Conservation (phyloP, 2,888 invertebrate species). For the Phymatocera aterrima region DNA sequence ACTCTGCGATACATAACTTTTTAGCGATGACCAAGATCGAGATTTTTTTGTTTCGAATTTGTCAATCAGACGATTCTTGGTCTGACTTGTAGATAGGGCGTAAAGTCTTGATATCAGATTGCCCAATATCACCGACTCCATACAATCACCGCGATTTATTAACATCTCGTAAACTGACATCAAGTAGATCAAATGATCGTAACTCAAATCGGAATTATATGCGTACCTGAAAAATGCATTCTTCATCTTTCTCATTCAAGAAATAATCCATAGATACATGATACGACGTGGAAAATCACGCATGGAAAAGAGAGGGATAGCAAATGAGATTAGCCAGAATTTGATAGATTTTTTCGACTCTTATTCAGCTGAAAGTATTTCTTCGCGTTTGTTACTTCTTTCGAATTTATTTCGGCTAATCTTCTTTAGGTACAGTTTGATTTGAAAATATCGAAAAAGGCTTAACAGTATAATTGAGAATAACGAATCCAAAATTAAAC, state of each 20-base stretch:
- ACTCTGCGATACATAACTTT: constrained; percentile 47
- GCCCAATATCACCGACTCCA: constrained; percentile 60
- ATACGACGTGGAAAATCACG: no score
- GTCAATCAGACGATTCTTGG: constrained; percentile 54
- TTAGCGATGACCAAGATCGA: constrained; percentile 50
- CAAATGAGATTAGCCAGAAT: no score
- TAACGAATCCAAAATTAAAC: not conserved
- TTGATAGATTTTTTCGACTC: no score
- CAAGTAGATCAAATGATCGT: constrained; percentile 62
- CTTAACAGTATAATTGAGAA: not conserved
- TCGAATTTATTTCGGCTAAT: no score
- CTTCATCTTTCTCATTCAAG: not conserved
- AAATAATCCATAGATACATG: no score
- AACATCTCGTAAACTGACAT: constrained; percentile 60
- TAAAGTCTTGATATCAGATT: constrained; percentile 65
- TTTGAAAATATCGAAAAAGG: not conserved
- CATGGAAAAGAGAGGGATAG: no score
- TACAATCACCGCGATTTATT: constrained; percentile 54
- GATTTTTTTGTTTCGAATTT: constrained; percentile 31
- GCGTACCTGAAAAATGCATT: constrained; percentile 33
- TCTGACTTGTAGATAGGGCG: constrained; percentile 59
- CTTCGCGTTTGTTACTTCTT: no score
- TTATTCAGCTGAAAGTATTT: no score
- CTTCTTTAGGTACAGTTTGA: no score
- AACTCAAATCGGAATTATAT: constrained; percentile 60